Evolutionary conservation across 2,113 vertebrate genomes (phyloP).

Genomic region (Isichthys henryi): DNA sequence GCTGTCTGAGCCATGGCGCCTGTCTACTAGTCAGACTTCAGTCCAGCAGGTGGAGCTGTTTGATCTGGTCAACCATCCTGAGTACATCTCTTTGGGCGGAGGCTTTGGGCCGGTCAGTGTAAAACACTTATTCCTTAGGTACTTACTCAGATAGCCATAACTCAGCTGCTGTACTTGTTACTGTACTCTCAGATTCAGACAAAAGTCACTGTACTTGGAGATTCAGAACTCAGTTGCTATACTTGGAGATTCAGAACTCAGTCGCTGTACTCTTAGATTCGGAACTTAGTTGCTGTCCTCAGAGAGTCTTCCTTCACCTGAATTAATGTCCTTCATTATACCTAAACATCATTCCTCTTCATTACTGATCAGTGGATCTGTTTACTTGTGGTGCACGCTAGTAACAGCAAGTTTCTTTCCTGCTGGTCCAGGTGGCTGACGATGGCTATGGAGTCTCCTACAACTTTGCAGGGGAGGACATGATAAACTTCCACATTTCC

Average conservation of each 20-base stretch:
- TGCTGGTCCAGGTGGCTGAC: conserved; percentile 64
- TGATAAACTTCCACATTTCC: conserved; percentile 81
- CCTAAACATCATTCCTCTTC: neutral
- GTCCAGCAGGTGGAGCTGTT: conserved; percentile 77
- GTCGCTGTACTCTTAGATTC: neutral
- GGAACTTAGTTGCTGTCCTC: neutral
- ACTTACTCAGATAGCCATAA: neutral
- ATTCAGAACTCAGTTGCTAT: neutral
- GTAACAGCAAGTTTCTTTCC: neutral
- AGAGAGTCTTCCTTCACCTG: neutral
- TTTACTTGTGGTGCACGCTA: neutral
- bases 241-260: neutral
- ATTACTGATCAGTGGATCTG: neutral
- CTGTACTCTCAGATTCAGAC: neutral
- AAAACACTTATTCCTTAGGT: neutral
- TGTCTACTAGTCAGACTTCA: conserved; percentile 81
- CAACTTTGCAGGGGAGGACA: conserved; percentile 74
- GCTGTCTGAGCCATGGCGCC: conserved; percentile 74
- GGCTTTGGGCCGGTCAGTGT: conserved; percentile 81
- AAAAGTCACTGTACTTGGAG: too few species aligned
- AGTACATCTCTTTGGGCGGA: conserved; percentile 76
- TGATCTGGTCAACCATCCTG: conserved; percentile 69
- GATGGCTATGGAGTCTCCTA: conserved; percentile 84
- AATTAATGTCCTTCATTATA: neutral
- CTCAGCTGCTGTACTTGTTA: neutral